Base-by-base conservation (phyloP, 2,113 vertebrate species). In the Gymnogyps californianus region DNA sequence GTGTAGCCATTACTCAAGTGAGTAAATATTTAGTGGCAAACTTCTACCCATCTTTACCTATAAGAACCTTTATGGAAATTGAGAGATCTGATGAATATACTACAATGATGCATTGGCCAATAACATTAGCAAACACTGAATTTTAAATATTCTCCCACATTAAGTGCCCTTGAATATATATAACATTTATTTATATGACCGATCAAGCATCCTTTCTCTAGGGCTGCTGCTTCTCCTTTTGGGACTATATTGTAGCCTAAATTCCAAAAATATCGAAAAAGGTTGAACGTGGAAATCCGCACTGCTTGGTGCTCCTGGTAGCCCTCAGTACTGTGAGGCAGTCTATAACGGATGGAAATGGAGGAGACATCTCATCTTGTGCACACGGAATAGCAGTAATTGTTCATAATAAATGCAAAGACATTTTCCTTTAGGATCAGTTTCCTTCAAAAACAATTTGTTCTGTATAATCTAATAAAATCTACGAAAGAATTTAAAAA, bases 11-110 rank as follows among this genome's bases (percentile, higher is more conserved):
- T 65, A 86, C 62, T 52, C 32, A 36, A 83, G 58, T 54, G 58
- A 88, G 71, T 54, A 96, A 95, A 89, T 89, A 92, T 76, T 92
- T 64, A 88, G 75, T 61, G 19, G 24, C 17, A 93, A 80, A 80
- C 13, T 58, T 77, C 29, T 77, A 77, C 8, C 5, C 8, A 49
- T 74, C 14, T 83, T 96, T 77, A 59, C 42, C 29, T 71, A 49
- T 4, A 28, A 28, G 13, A 86, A 51, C 21, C 5, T 57, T 77
- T 58, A 49, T 7, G 6, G 42, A 67, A 69, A 34, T 11, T 4
- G 14, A 77, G 46, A 87, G 16, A 62, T 58, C 36, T 87, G 38
- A 81, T 31, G 13, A 83, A 62, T 61, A 29, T 19, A 28, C n/a
- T 72, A 61, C 31, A 65, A 40, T 10, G 31, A 88, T n/a, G 13